These are phyloP conservation scores for Matsumyia berberina DNA, from an alignment of 2,888 invertebrate genomes.

Conservation along the genomic window DNA sequence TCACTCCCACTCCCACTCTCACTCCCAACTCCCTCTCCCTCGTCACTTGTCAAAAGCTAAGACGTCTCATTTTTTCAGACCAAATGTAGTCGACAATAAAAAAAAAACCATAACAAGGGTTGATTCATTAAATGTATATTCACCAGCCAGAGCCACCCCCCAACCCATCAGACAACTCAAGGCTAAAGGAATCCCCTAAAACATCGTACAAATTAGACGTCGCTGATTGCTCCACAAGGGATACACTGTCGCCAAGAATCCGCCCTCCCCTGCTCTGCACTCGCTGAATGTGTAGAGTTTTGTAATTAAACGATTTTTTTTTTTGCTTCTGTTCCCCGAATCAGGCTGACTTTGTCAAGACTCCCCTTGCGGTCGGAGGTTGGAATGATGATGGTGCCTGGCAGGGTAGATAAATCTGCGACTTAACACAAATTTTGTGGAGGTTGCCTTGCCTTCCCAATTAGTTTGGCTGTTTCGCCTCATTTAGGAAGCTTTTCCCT, in stretches of 20 bases:
- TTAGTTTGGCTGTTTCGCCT: slow-evolving; percentile 34
- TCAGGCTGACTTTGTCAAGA: slow-evolving; percentile 1
- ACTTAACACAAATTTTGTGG: slow-evolving; percentile 11
- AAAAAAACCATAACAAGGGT: not conserved
- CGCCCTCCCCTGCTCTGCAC: not conserved
- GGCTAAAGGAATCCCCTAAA: not conserved
- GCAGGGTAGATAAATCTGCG: not conserved
- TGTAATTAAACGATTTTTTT: slow-evolving; percentile 36
- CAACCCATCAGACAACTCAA: not conserved
- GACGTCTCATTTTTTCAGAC: too few species aligned
- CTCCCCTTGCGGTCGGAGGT: slow-evolving; percentile 5
- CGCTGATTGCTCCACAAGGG: slow-evolving; percentile 1
- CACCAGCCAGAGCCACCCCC: not conserved
- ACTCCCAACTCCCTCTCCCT: too few species aligned
- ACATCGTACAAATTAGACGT: slow-evolving; percentile 1
- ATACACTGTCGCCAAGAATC: not conserved
- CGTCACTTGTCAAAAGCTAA: too few species aligned
- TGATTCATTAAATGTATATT: not conserved
- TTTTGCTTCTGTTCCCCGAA: not conserved
- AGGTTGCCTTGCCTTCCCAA: slow-evolving; percentile 1
- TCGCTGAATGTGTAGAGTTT: slow-evolving; percentile 11
- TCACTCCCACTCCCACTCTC: too few species aligned
- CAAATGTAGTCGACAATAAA: not conserved
- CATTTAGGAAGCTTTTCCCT: not conserved
- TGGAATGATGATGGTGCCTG: not conserved